These are phyloP conservation scores for Zalophus californianus DNA, from an alignment of 2,797 vertebrate species.

Conservation along the genomic window DNA sequence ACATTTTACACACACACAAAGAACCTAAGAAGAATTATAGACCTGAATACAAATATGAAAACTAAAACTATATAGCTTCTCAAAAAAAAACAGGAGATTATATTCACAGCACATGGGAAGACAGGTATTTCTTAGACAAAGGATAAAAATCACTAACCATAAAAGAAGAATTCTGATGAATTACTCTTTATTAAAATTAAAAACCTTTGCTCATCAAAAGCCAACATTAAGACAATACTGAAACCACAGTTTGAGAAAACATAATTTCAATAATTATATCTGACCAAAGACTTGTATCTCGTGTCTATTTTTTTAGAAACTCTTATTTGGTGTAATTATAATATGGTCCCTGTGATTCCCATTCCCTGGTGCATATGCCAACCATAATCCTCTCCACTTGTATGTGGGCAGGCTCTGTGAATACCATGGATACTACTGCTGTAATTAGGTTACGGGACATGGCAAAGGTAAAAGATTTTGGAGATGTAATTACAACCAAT, in stretches of 20 bases:
- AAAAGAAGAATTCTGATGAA: neutral
- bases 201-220: neutral
- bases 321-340: neutral
- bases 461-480: slow-evolving; percentile 16
- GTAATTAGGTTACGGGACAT: neutral
- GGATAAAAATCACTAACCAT: neutral
- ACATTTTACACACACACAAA: neutral
- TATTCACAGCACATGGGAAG: neutral
- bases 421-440: neutral
- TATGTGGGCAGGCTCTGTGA: neutral
- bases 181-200: neutral
- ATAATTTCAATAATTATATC: neutral
- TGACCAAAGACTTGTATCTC: neutral
- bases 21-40: neutral
- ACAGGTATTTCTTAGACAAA: neutral
- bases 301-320: neutral
- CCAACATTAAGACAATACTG: neutral
- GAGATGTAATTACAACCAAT: neutral
- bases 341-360: neutral
- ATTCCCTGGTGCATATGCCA: too few species aligned
- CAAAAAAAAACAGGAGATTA: neutral
- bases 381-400: neutral
- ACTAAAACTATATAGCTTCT: neutral
- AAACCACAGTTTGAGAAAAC: neutral
- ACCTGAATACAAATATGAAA: neutral